These are phyloP conservation scores for Epinephelus lanceolatus DNA, from an alignment of 2,113 vertebrate genomes.

Conservation along the genomic window DNA sequence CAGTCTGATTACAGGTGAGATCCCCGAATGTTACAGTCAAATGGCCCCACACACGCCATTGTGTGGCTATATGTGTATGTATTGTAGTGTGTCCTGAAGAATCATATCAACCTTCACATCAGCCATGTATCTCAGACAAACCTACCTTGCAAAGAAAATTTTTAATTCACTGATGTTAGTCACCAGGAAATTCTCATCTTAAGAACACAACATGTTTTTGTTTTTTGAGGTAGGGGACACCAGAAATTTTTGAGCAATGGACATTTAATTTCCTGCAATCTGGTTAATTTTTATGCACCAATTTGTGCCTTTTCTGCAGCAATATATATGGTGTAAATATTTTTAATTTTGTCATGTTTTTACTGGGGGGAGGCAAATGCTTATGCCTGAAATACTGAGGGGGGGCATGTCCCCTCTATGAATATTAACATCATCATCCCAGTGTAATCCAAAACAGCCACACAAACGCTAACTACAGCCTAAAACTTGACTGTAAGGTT, in stretches of 20 bases:
- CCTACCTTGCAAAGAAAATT: neutral
- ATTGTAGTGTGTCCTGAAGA: neutral
- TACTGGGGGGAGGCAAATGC: too few relatives aligned
- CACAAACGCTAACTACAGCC: neutral
- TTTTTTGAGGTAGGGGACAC: too few relatives aligned
- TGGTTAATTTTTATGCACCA: too few relatives aligned
- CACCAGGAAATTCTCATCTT: neutral
- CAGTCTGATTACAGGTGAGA: constrained; percentile 44
- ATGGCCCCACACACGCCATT: neutral
- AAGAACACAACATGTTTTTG: too few relatives aligned
- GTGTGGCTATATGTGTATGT: too few relatives aligned
- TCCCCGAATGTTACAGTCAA: neutral
- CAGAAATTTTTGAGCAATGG: too few relatives aligned
- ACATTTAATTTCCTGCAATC: too few relatives aligned
- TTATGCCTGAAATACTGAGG: too few relatives aligned
- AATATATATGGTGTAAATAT: too few relatives aligned
- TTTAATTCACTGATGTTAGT: neutral
- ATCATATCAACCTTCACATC: neutral
- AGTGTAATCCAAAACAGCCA: neutral
- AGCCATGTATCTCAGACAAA: neutral
- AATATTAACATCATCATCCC: neutral
- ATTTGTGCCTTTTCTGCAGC: too few relatives aligned
- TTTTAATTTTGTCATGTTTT: too few relatives aligned
- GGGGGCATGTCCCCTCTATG: too few relatives aligned
- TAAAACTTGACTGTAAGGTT: neutral